These are phyloP conservation scores for Scaptomyza hsui DNA, from an alignment of 1,140 invertebrate species.

Conservation along the genomic window DNA sequence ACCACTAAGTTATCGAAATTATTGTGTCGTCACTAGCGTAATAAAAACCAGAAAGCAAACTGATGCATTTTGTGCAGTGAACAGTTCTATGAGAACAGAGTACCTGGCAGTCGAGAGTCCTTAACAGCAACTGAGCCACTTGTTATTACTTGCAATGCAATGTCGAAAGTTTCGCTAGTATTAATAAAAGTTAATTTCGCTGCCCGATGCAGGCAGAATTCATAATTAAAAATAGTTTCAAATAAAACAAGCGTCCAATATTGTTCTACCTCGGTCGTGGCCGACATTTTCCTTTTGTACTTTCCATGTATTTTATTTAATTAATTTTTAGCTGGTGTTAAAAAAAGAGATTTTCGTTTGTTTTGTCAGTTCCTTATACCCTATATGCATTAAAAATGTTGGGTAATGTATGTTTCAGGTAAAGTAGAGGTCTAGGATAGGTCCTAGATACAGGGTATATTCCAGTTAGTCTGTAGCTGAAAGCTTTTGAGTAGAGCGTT, in stretches of 20 bases:
- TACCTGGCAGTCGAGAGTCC: constrained; percentile 20
- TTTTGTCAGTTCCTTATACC: constrained; percentile 13
- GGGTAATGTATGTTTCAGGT: not conserved
- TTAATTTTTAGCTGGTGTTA: constrained; percentile 38
- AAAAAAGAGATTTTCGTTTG: constrained; percentile 2
- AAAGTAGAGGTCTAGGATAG: too few relatives aligned
- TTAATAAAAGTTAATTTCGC: constrained; percentile 73
- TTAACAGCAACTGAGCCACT: constrained; percentile 18
- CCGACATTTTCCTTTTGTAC: constrained; percentile 2
- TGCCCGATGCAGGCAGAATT: constrained; percentile 51
- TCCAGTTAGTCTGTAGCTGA: not conserved
- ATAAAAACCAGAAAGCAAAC: too few relatives aligned
- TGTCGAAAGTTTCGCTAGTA: constrained; percentile 54
- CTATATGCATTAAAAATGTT: not conserved
- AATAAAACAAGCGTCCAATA: constrained; percentile 41
- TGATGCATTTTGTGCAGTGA: too few relatives aligned
- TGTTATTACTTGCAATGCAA: constrained; percentile 59
- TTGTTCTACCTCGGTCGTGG: not conserved
- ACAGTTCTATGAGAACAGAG: too few relatives aligned
- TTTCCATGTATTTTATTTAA: constrained; percentile 39
- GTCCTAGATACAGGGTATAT: not conserved
- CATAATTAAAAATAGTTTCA: constrained; percentile 78
- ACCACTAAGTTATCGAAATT: too few relatives aligned
- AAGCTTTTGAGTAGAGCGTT: not conserved
- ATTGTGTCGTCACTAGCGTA: too few relatives aligned